Conservation (phyloP, 2,888 invertebrate genomes). For the Chrysina gloriosa region DNA sequence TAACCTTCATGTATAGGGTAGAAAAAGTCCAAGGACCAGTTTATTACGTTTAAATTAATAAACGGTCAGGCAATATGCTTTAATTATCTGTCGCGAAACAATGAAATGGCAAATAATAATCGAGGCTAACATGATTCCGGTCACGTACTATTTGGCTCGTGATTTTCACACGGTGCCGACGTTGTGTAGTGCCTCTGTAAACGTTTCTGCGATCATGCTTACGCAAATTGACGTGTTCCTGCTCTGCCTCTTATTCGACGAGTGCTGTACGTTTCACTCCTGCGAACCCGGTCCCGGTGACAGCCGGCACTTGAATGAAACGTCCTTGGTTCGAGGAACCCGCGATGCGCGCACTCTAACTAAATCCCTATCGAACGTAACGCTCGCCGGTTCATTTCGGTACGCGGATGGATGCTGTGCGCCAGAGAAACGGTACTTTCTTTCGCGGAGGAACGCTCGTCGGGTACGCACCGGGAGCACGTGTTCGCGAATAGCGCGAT, state of each 20-base stretch:
- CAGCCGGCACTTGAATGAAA: constrained; percentile 34
- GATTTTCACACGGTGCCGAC: constrained; percentile 13
- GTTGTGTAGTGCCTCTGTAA: not conserved
- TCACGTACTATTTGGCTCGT: constrained; percentile 34
- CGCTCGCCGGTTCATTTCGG: constrained; percentile 5
- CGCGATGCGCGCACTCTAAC: constrained; percentile 17
- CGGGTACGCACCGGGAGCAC: not conserved
- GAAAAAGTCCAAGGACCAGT: not conserved
- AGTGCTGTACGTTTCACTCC: constrained; percentile 6
- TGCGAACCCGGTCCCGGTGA: constrained; percentile 36
- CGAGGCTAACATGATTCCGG: constrained; percentile 30
- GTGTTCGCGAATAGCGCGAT: constrained; percentile 21
- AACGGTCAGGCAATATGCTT: constrained; percentile 1
- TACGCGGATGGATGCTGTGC: constrained; percentile 1
- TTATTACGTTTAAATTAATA: not conserved
- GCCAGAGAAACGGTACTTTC: constrained; percentile 17
- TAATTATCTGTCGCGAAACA: constrained; percentile 33
- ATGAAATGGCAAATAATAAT: constrained; percentile 29
- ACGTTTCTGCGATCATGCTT: constrained; percentile 13
- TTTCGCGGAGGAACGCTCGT: constrained; percentile 6
- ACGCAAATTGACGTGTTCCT: constrained; percentile 10
- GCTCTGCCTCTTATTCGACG: not conserved
- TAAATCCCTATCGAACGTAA: not conserved
- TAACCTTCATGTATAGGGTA: not conserved
- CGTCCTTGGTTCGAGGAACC: constrained; percentile 29